Evolutionary conservation across 2,888 invertebrate species (phyloP), one percentile per base, ranked within the genome.

Genomic region (Blastobasis lacticolella): DNA sequence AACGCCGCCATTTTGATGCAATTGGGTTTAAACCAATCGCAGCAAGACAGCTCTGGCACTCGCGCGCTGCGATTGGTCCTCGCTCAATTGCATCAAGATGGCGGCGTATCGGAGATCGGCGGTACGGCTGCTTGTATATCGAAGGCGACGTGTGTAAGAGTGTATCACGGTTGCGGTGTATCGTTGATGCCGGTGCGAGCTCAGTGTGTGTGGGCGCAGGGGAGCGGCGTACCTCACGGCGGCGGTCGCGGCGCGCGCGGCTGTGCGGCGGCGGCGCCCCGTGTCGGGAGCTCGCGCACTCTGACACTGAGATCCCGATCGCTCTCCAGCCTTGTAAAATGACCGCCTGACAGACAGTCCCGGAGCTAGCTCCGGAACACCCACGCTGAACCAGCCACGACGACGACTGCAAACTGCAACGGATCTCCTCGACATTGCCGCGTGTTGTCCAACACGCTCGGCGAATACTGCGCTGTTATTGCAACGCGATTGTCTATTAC

Each of bases 321-420:
- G 73, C 88, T 88, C 73, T 88, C 88, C 88, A 88, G 86, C 73
- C 89, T 88, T 85, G 88, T 85, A 71, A 86, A 84, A 85, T 88
- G 79, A 86, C 84, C 71, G 87, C 84, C 67, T 85, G 85, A 85
- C 81, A 66, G 60, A 50, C 52, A 54, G 50, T 50, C 49, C 10
- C 46, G 37, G 52, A 51, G 57, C 23, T 23, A 1, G 23, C 1
- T 23, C 23, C 23, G 23, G 23, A 23, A 23, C 23, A 58, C 50
- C 57, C 52, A 59, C 59, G 60, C 54, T 57, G 57, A 57, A 58
- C 56, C 38, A 51, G 52, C 38, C 54, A 45, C 46, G 54, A 53
- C 57, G 38, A 10, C 52, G 48, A 51, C 49, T 23, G 23, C 23
- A 23, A 23, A 23, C 23, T n/a, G 23, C 23, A 23, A 23, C 23